Evolutionary conservation across 2,888 invertebrate genomes (phyloP).

Genomic region (Mythimna loreyi): DNA sequence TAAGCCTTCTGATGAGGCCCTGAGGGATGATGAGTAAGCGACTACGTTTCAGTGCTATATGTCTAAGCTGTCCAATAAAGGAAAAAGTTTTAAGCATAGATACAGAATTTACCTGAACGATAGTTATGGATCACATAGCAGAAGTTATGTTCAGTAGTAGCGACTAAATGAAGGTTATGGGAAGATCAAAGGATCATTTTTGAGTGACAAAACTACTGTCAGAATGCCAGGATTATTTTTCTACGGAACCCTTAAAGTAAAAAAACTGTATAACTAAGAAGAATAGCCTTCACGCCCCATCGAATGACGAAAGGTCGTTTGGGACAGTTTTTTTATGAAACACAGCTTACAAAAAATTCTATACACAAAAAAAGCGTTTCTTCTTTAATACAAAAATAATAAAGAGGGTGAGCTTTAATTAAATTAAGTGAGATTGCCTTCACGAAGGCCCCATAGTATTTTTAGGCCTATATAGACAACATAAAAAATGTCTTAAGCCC

Average conservation of each 20-base stretch:
- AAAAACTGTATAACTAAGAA: slow-evolving; percentile 17
- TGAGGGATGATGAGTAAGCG: no score
- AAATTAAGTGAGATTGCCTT: slow-evolving; percentile 38
- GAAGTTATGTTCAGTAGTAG: background rate
- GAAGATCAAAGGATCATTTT: background rate
- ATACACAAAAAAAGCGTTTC: background rate
- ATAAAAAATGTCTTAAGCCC: slow-evolving; percentile 5
- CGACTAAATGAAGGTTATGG: background rate
- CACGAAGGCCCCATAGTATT: slow-evolving; percentile 11
- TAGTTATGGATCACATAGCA: background rate
- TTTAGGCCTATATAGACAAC: slow-evolving; percentile 25
- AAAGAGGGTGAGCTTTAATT: slow-evolving; percentile 20
- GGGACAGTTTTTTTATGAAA: slow-evolving; percentile 13
- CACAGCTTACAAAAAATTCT: background rate
- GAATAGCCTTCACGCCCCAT: slow-evolving; percentile 12
- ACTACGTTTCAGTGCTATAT: no score
- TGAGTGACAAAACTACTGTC: no score
- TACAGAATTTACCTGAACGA: background rate
- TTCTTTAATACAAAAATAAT: slow-evolving; percentile 9
- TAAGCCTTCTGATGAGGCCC: no score
- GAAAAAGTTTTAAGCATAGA: background rate
- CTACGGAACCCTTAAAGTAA: slow-evolving; percentile 9
- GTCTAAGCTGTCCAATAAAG: no score
- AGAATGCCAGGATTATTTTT: background rate
- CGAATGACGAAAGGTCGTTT: slow-evolving; percentile 20